Conservation (phyloP, 2,113 vertebrate species). For the Siniperca knerii region DNA sequence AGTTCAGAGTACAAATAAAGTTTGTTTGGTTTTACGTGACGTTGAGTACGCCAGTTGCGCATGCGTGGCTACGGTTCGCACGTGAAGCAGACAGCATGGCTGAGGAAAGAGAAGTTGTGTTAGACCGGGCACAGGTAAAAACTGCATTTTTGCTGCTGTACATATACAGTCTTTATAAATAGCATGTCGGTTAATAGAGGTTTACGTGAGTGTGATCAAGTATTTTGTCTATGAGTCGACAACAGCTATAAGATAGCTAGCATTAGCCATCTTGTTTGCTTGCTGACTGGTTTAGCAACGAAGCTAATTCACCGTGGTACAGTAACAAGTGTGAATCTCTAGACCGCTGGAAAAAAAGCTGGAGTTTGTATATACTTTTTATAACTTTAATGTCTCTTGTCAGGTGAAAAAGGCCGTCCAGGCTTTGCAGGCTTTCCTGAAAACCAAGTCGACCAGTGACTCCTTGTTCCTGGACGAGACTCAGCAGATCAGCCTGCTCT, state of each 20-base stretch:
- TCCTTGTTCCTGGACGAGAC: conserved; percentile 83
- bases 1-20: conserved; percentile 52
- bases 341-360: neutral
- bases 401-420: conserved; percentile 91
- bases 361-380: neutral
- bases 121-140: conserved; percentile 78
- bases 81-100: conserved; percentile 80
- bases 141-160: accelerated
- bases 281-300: conserved; percentile 9
- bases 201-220: accelerated
- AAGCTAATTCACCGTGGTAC: conserved; percentile 21
- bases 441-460: conserved; percentile 70
- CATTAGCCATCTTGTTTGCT: neutral
- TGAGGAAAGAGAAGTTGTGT: neutral
- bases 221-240: neutral
- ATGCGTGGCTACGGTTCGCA: conserved; percentile 48
- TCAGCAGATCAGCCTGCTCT: conserved; percentile 86
- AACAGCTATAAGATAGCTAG: neutral
- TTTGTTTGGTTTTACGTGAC: conserved; percentile 29
- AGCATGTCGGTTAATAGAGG: accelerated
- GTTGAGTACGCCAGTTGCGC: neutral
- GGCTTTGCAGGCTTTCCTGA: conserved; percentile 86
- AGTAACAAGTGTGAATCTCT: too few relatives aligned
- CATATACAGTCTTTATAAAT: neutral
- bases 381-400: neutral